phyloP scores from a whole-genome alignment of 37 sponge, comb jelly and placozoan species.

The Tethya wilhelma region DNA sequence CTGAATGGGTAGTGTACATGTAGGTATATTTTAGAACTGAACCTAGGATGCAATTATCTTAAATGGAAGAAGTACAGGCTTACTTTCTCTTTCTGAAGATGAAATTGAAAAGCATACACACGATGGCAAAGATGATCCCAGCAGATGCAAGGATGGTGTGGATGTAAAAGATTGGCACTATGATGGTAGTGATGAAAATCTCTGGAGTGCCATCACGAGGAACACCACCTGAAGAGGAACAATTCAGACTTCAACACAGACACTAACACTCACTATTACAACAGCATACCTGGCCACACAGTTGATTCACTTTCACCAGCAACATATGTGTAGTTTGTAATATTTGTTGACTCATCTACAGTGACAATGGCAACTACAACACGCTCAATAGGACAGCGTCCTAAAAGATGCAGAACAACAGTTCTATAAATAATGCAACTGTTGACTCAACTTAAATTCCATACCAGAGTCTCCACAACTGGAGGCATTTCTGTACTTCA shows the following conservation, averaged over 20 bases:
- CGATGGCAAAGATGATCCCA: slow-evolving; percentile 37
- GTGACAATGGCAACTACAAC: background rate
- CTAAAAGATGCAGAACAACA: background rate
- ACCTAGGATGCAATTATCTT: background rate
- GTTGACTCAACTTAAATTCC: background rate
- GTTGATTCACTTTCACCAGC: slow-evolving; percentile 23
- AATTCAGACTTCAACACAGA: background rate
- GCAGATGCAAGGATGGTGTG: slow-evolving; percentile 16
- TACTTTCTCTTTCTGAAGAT: slow-evolving; percentile 64
- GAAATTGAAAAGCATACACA: slow-evolving; percentile 57
- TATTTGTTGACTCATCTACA: no score
- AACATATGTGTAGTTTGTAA: slow-evolving; percentile 7
- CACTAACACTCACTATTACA: background rate
- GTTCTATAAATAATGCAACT: background rate
- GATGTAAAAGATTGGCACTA: slow-evolving; percentile 2
- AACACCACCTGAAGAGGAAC: slow-evolving; percentile 21
- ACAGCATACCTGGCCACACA: slow-evolving; percentile 39
- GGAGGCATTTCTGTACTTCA: slow-evolving; percentile 28
- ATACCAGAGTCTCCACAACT: background rate
- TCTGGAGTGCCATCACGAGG: slow-evolving; percentile 52
- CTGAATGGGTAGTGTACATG: no score
- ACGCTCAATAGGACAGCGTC: background rate
- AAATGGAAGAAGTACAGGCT: background rate
- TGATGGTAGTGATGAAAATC: background rate
- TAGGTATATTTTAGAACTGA: no score